These are phyloP conservation scores for Pseudorectes ferrugineus DNA, from an alignment of 2,113 vertebrate genomes.

Conservation along the genomic window DNA sequence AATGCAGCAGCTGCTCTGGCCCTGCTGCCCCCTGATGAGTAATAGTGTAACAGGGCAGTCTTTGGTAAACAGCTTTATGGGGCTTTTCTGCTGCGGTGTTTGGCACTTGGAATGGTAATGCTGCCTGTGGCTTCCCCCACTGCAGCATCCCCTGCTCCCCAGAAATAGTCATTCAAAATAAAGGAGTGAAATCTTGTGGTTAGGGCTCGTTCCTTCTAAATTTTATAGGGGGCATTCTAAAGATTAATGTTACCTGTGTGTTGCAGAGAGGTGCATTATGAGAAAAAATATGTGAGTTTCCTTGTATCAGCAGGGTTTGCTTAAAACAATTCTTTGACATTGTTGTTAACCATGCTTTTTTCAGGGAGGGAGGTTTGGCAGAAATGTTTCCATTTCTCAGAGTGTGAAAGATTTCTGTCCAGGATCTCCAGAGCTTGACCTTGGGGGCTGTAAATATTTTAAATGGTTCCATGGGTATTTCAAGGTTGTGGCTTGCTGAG, in stretches of 20 bases:
- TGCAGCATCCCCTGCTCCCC: not conserved
- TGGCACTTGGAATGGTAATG: not conserved
- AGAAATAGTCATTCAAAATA: not conserved
- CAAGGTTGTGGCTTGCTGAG: slow-evolving; percentile 11
- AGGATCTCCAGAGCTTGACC: not conserved
- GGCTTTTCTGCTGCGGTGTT: not conserved
- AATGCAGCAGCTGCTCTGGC: slow-evolving; percentile 14
- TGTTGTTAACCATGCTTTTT: not conserved
- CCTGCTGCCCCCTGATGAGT: not conserved
- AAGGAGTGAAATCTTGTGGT: not conserved
- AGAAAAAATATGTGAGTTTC: not conserved
- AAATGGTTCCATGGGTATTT: not conserved
- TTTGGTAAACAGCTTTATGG: slow-evolving; percentile 21
- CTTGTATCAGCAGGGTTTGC: not conserved
- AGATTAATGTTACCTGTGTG: not conserved
- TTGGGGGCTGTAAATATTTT: slow-evolving; percentile 28
- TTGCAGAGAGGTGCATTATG: not conserved
- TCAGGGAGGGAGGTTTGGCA: not conserved
- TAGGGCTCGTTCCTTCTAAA: not conserved
- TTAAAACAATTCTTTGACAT: not conserved
- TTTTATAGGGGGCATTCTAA: not conserved
- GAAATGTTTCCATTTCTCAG: not conserved
- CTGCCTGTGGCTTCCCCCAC: not conserved
- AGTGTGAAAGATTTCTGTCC: not conserved
- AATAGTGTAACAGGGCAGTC: not conserved